A percentile compares a stretch with the other conserved stretches of the same genome.
These are phyloP conservation scores for Caracal caracal DNA, from an alignment of 2,113 vertebrate species.

Conservation along the genomic window DNA sequence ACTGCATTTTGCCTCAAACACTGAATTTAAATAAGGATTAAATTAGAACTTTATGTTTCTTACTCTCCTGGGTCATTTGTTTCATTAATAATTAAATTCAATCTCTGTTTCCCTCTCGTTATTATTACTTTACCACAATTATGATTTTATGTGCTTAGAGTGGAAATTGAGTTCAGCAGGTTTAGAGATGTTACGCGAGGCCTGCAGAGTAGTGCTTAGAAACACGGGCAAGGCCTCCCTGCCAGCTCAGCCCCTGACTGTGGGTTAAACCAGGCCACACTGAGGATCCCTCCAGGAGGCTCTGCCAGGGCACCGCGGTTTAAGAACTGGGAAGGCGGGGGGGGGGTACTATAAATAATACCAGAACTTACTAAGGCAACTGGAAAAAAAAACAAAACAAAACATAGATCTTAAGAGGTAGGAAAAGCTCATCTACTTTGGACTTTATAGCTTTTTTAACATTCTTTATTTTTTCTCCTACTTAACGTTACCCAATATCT, in stretches of 20 bases:
- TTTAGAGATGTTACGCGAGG: background rate
- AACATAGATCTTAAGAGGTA: background rate
- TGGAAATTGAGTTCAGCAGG: background rate
- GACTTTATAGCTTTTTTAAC: background rate
- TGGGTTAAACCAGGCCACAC: background rate
- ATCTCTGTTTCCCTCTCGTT: background rate
- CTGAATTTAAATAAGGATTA: slow-evolving; percentile 28
- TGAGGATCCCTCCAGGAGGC: background rate
- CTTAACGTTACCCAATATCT: background rate
- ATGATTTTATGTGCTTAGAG: background rate
- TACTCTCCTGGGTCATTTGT: background rate
- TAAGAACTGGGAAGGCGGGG: background rate
- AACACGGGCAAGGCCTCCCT: background rate
- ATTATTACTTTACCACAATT: slow-evolving; percentile 6
- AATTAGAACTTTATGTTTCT: background rate
- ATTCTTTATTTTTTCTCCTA: background rate
- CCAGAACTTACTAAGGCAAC: background rate
- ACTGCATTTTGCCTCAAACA: slow-evolving; percentile 18
- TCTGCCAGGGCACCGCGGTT: background rate
- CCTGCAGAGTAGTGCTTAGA: background rate
- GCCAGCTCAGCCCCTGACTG: background rate
- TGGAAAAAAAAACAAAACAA: slow-evolving; percentile 9
- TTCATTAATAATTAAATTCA: background rate
- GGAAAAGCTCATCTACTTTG: slow-evolving; percentile 38
- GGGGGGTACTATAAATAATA: slow-evolving; percentile 32